Percentiles rank a stretch among this genome's conserved stretches.
These are phyloP conservation scores for Polyergus mexicanus DNA, from an alignment of 1,140 invertebrate species.

Conservation along the genomic window DNA sequence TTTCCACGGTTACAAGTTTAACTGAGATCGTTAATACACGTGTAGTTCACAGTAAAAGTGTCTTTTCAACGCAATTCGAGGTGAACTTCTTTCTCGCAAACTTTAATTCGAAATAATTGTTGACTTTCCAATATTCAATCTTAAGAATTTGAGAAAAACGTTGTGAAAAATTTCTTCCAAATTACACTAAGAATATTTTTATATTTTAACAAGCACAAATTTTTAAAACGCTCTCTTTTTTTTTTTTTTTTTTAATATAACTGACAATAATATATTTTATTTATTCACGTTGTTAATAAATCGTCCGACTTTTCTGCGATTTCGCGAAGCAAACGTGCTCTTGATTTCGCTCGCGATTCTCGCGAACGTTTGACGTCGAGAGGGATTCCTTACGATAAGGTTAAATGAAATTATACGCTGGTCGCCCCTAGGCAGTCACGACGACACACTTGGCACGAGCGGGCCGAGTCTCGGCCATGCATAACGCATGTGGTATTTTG, in stretches of 20 bases:
- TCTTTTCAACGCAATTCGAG: slow-evolving; percentile 13
- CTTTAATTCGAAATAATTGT: slow-evolving; percentile 9
- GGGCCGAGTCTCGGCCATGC: slow-evolving; percentile 77
- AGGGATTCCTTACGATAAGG: slow-evolving; percentile 81
- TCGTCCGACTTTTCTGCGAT: neutral
- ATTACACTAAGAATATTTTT: neutral
- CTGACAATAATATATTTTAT: neutral
- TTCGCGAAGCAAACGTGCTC: neutral
- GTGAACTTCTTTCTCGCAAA: neutral
- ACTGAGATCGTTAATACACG: slow-evolving; percentile 36
- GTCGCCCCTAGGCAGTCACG: slow-evolving; percentile 81
- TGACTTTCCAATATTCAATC: neutral
- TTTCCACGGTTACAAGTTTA: slow-evolving; percentile 13
- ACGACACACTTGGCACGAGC: slow-evolving; percentile 84
- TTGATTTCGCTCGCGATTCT: neutral
- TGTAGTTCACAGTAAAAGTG: neutral
- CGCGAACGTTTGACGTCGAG: neutral
- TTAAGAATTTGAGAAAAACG: neutral
- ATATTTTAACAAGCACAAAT: neutral
- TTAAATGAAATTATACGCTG: slow-evolving; percentile 85
- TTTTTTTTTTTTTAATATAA: neutral
- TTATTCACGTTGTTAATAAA: neutral
- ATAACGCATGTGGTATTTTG: slow-evolving; percentile 85
- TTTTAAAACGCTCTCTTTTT: neutral
- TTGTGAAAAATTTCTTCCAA: neutral